Base-by-base conservation (phyloP, 2,797 vertebrate species). In the Natrix natrix region DNA sequence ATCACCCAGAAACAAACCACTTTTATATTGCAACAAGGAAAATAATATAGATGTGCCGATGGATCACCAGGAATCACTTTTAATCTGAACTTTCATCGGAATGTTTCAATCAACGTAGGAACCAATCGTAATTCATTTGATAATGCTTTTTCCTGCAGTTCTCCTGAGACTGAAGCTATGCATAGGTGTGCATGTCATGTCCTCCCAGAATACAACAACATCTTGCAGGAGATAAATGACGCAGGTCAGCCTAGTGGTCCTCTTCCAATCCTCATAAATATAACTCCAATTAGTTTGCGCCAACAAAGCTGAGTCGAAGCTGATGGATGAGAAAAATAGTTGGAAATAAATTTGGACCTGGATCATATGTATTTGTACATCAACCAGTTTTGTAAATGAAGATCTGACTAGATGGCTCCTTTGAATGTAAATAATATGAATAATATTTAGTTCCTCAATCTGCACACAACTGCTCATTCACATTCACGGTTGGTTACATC, bases 291-390 rank as follows among this genome's bases (percentile, higher is more conserved):
- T 57, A 43, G 66, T 48, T 88, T 74, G 37, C 28, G 16, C 28
- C 55, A 92, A 37, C 91, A 52, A 57, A 24, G 26, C 17, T 78
- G 91, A 92, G 61, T 88, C 86, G 59, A 13, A 48, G 11, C 32
- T 48, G 86, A 92, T 48, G 55, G 87, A 74, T 88, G 1, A 48
- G 74, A 88, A 88, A 92, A 48, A n/a, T 88, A 87, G 57, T 92
- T 88, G 48, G 91, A 69, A 57, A 57, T 57, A 59, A 57, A 59
- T 56, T n/a, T 88, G 54, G 57, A 43, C 6, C 16, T 57, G 37
- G 63, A 32, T 59, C 32, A 88, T 56, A 28, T 32, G 14, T 78
- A 26, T 20, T 17, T 57, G 14, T 74, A 43, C 37, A 59, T 74
- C 63, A 32, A 7, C 63, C 5, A 78, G 24, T 43, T 66, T 48